phyloP scores from a whole-genome alignment of 2,797 vertebrate species.

The Oryzias dopingdopingensis region DNA sequence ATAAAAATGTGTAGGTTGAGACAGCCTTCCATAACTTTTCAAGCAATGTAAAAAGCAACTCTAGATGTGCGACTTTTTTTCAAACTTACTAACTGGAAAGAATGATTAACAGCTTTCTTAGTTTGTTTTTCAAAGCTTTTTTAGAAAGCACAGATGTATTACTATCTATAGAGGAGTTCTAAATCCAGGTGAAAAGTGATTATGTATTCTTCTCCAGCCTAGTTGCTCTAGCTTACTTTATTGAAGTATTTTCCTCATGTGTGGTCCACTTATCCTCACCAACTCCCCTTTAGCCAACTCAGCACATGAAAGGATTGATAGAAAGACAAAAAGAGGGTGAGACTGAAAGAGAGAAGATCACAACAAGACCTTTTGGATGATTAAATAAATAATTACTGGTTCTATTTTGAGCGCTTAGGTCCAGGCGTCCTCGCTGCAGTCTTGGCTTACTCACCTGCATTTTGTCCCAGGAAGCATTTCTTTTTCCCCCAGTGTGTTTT shows the following conservation, averaged over 20 bases:
- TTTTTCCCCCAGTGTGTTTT: slow-evolving; percentile 56
- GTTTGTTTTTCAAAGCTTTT: slow-evolving; percentile 21
- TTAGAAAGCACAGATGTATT: slow-evolving; percentile 12
- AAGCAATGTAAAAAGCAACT: slow-evolving; percentile 30
- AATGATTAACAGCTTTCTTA: slow-evolving; percentile 20
- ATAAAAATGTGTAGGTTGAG: slow-evolving; percentile 55
- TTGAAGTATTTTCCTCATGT: slow-evolving; percentile 78
- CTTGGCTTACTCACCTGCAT: slow-evolving; percentile 32
- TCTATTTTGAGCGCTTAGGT: slow-evolving; percentile 49
- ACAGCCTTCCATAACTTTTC: slow-evolving; percentile 39
- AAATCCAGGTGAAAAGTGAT: slow-evolving; percentile 59
- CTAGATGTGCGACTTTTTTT: slow-evolving; percentile 20
- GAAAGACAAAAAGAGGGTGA: slow-evolving; percentile 51
- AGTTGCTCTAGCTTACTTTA: slow-evolving; percentile 77
- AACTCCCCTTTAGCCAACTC: slow-evolving; percentile 78
- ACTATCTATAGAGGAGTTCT: slow-evolving; percentile 34
- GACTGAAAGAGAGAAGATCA: slow-evolving; percentile 37
- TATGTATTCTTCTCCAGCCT: slow-evolving; percentile 73
- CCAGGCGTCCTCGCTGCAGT: slow-evolving; percentile 25
- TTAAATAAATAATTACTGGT: slow-evolving; percentile 54
- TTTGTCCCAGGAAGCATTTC: slow-evolving; percentile 56
- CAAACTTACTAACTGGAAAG: slow-evolving; percentile 16
- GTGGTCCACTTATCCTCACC: slow-evolving; percentile 82
- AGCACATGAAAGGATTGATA: slow-evolving; percentile 70
- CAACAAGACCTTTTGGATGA: slow-evolving; percentile 45